Evolutionary conservation across 2,797 vertebrate genomes (phyloP).

Genomic region (Calcarius lapponicus): DNA sequence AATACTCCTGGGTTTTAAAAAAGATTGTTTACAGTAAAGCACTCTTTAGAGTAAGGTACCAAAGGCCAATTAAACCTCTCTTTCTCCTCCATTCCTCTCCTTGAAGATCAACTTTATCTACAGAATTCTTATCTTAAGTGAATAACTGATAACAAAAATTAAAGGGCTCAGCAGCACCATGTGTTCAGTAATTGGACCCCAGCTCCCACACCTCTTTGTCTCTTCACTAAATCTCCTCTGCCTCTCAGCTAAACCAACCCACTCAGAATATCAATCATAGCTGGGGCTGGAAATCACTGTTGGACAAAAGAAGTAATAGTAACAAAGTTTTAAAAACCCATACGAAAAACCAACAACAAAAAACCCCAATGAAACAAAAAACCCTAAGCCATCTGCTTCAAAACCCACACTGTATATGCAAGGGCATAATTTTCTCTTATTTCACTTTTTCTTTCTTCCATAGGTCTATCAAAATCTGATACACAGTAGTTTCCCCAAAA

Average conservation of each 20-base stretch:
- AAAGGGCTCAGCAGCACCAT: slow-evolving; percentile 33
- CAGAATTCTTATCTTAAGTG: slow-evolving; percentile 60
- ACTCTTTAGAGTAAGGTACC: slow-evolving; percentile 35
- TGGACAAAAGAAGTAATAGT: neutral
- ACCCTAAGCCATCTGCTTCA: neutral
- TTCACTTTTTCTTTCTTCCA: neutral
- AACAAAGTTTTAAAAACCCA: neutral
- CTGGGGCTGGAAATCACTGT: neutral
- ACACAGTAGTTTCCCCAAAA: neutral
- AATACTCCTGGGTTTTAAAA: neutral
- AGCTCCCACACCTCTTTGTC: neutral
- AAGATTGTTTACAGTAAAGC: slow-evolving; percentile 52
- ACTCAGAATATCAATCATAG: neutral
- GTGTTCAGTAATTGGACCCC: slow-evolving; percentile 21
- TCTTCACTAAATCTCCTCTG: neutral
- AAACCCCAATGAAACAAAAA: neutral
- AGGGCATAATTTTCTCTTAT: neutral
- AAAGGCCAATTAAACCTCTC: slow-evolving; percentile 41
- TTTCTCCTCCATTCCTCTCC: neutral
- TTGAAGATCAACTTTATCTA: slow-evolving; percentile 55
- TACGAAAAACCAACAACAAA: neutral
- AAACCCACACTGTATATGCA: neutral
- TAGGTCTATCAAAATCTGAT: neutral
- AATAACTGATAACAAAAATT: slow-evolving; percentile 68
- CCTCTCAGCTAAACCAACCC: neutral